Evolutionary conservation across 2,797 vertebrate genomes (phyloP).

Genomic region (Myotis daubentonii): DNA sequence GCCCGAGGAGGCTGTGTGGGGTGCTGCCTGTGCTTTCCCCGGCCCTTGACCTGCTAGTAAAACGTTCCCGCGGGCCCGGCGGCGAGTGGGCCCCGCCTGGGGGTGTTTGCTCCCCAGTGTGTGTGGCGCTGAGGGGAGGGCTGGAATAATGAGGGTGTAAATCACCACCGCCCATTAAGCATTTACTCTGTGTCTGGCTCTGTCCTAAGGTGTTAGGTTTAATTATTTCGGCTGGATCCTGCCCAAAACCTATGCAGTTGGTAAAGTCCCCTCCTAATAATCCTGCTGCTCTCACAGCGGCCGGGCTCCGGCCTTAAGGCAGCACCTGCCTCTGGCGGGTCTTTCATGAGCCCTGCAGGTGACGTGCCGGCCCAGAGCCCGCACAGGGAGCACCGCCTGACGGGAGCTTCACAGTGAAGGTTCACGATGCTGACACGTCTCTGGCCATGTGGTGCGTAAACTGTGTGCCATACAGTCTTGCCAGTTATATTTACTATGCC

Average conservation of each 20-base stretch:
- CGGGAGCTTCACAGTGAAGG: neutral
- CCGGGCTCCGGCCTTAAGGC: neutral
- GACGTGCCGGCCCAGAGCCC: neutral
- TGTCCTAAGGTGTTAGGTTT: slow-evolving; percentile 12
- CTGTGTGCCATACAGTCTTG: neutral
- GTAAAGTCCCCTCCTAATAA: neutral
- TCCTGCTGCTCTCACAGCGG: neutral
- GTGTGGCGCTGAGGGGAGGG: neutral
- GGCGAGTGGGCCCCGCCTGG: neutral
- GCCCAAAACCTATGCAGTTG: neutral
- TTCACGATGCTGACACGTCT: neutral
- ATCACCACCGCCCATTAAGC: neutral
- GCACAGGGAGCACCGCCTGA: too few relatives aligned
- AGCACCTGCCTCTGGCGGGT: neutral
- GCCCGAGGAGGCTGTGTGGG: neutral
- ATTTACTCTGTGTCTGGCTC: neutral
- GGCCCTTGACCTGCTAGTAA: slow-evolving; percentile 28
- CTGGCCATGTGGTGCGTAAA: neutral
- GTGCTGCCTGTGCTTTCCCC: slow-evolving; percentile 36
- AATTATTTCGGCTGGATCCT: slow-evolving; percentile 18
- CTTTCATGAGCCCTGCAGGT: neutral
- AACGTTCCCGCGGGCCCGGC: neutral
- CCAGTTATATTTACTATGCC: neutral
- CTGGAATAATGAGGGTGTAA: neutral
- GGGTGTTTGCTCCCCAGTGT: neutral